A percentile compares a stretch with the other conserved stretches of the same genome.
Evolutionary conservation across 2,888 invertebrate genomes (phyloP).

Genomic region (Xylocampa areola): DNA sequence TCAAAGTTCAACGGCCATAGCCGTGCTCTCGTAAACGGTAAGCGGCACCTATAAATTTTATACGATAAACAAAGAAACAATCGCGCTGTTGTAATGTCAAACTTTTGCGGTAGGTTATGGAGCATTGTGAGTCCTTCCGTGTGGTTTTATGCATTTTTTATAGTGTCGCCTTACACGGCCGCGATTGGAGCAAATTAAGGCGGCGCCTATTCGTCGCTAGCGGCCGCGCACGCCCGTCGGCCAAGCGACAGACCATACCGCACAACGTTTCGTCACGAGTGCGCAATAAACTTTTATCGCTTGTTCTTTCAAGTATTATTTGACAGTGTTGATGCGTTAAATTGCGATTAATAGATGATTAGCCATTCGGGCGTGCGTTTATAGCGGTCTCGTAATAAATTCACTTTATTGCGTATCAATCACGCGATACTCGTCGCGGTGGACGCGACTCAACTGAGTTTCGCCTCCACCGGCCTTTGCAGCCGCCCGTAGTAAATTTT

Average conservation of each 20-base stretch:
- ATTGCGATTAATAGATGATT: conserved; percentile 87
- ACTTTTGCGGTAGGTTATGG: conserved; percentile 85
- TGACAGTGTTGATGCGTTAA: conserved; percentile 86
- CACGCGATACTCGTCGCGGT: conserved; percentile 64
- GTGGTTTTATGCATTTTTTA: conserved; percentile 63
- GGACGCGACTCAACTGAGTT: conserved; percentile 56
- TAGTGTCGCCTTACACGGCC: conserved; percentile 62
- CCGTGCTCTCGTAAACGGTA: conserved; percentile 75
- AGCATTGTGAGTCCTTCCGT: conserved; percentile 78
- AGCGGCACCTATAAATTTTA: conserved; percentile 77
- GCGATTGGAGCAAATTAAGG: conserved; percentile 62
- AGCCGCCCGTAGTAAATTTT: conserved; percentile 59
- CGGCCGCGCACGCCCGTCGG: conserved; percentile 32
- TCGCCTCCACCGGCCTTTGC: conserved; percentile 49
- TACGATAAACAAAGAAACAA: conserved; percentile 87
- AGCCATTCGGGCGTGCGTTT: conserved; percentile 80
- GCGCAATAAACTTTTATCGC: conserved; percentile 80
- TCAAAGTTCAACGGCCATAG: conserved; percentile 84
- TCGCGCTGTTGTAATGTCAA: conserved; percentile 78
- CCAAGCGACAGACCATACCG: conserved; percentile 41
- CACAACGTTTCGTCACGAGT: conserved; percentile 61
- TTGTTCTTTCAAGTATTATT: conserved; percentile 84
- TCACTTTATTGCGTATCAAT: conserved; percentile 86
- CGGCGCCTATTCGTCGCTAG: conserved; percentile 64
- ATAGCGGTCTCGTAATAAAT: conserved; percentile 84